These are phyloP conservation scores for Maniola jurtina DNA, from an alignment of 1,140 invertebrate species.

Conservation along the genomic window DNA sequence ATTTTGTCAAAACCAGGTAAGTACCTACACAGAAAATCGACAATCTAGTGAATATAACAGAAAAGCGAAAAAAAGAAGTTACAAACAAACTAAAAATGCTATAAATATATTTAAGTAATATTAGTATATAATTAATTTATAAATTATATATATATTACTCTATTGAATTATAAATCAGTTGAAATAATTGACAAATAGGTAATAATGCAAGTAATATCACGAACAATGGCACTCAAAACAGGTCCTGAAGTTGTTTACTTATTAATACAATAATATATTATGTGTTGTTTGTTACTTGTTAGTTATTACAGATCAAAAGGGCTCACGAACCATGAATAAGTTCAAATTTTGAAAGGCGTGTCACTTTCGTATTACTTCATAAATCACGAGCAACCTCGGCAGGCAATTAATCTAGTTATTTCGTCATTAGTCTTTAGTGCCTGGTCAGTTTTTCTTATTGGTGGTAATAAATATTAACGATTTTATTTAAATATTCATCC, in stretches of 20 bases:
- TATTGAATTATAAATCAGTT: not conserved
- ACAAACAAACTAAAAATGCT: too few species aligned
- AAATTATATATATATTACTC: too few species aligned
- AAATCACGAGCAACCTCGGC: slow-evolving; percentile 21
- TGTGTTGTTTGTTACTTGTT: not conserved
- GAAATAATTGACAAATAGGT: not conserved
- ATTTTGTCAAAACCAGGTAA: too few species aligned
- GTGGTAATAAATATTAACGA: not conserved
- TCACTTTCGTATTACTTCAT: slow-evolving; percentile 22
- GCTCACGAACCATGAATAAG: slow-evolving; percentile 26
- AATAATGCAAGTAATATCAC: not conserved
- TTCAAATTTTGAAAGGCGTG: slow-evolving; percentile 25
- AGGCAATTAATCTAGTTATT: slow-evolving; percentile 19
- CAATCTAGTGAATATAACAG: too few species aligned
- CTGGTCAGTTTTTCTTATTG: not conserved
- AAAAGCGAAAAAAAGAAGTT: too few species aligned
- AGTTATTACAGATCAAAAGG: slow-evolving; percentile 5
- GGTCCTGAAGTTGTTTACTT: slow-evolving; percentile 3
- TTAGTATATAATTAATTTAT: too few species aligned
- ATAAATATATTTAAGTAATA: too few species aligned
- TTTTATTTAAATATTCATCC: too few species aligned
- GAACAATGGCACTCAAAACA: not conserved
- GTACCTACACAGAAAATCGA: too few species aligned
- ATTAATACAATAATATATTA: not conserved
- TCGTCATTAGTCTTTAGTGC: not conserved